phyloP scores from a whole-genome alignment of 1,140 invertebrate species.

The Trachelipus rathkii region DNA sequence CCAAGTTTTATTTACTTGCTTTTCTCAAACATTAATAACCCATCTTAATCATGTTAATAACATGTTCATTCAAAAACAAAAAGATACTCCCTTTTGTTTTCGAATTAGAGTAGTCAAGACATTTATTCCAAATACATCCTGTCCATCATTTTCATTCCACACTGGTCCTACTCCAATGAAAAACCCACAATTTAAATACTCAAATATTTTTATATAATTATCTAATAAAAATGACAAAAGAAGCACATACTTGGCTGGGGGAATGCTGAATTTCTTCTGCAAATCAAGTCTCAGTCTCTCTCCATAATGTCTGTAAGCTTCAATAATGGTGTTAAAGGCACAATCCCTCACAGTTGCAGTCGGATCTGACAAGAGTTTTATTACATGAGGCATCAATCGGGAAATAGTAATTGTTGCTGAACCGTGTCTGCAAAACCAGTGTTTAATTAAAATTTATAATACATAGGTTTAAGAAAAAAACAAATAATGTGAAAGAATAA shows the following conservation, averaged over 20 bases:
- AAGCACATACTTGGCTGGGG: slow-evolving; percentile 67
- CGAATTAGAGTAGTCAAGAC: neutral
- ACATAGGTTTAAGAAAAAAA: too few relatives aligned
- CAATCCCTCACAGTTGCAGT: slow-evolving; percentile 79
- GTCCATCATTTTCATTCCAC: neutral
- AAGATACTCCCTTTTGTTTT: neutral
- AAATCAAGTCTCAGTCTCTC: slow-evolving; percentile 80
- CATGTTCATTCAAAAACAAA: slow-evolving; percentile 18
- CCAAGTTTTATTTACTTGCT: too few relatives aligned
- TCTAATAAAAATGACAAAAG: neutral
- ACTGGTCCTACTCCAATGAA: too few relatives aligned
- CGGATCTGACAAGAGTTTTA: slow-evolving; percentile 83
- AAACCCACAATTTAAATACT: too few relatives aligned
- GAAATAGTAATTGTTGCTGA: slow-evolving; percentile 72
- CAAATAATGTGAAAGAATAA: too few relatives aligned
- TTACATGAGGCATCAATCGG: slow-evolving; percentile 73
- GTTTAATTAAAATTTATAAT: slow-evolving; percentile 22
- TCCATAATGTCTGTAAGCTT: slow-evolving; percentile 89
- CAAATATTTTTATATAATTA: too few relatives aligned
- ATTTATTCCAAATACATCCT: neutral
- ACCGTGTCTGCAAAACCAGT: slow-evolving; percentile 65
- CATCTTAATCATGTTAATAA: too few relatives aligned
- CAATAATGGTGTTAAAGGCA: slow-evolving; percentile 75
- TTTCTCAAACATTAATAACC: too few relatives aligned
- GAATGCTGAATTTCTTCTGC: slow-evolving; percentile 69